These are phyloP conservation scores for Calidris pugnax DNA, from an alignment of 2,113 vertebrate genomes.

Conservation along the genomic window DNA sequence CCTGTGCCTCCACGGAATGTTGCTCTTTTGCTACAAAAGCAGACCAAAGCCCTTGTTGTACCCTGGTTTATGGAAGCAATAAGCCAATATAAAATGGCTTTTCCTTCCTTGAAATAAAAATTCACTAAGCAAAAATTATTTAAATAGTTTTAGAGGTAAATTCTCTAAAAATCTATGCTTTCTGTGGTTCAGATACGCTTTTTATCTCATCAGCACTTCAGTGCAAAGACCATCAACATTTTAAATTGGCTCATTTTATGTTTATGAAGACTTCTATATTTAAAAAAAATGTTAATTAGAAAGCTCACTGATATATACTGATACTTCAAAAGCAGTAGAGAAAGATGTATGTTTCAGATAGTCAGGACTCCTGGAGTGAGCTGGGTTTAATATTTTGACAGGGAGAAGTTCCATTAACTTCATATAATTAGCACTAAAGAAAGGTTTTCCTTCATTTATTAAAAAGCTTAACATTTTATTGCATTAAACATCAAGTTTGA, in stretches of 20 bases:
- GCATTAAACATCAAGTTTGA: background rate
- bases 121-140: background rate
- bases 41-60: background rate
- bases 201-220: constrained; percentile 34
- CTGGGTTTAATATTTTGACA: constrained; percentile 24
- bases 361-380: background rate
- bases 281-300: constrained; percentile 16
- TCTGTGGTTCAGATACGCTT: background rate
- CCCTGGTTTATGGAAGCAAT: background rate
- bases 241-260: constrained; percentile 48
- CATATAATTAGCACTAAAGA: background rate
- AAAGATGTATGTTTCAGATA: constrained; percentile 24
- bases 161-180: background rate
- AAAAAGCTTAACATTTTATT: background rate
- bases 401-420: constrained; percentile 9
- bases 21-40: background rate
- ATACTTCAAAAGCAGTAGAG: constrained; percentile 37
- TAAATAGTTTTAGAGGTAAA: background rate
- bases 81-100: background rate
- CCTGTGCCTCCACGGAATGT: background rate
- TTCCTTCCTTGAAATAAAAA: background rate
- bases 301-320: background rate
- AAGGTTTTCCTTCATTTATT: background rate
- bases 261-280: constrained; percentile 40
- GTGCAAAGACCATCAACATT: constrained; percentile 14